These are phyloP conservation scores for Hydra vulgaris DNA, from an alignment of 30 jellyfish, hydroid and myxozoan species.

Conservation along the genomic window DNA sequence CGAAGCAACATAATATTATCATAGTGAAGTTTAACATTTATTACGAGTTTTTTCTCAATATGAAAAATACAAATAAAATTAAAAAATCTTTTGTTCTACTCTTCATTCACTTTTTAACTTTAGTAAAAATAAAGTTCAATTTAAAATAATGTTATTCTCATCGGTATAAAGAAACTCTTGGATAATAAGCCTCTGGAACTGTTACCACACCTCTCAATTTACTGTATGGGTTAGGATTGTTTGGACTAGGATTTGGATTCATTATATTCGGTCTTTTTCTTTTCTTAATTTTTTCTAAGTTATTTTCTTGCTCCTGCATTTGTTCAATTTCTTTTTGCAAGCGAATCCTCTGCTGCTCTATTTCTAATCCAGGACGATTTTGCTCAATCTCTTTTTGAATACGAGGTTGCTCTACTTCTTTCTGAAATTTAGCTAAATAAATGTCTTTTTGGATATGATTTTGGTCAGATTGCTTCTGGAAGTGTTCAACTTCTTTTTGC, in stretches of 20 bases:
- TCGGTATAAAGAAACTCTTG: neutral
- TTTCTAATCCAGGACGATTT: neutral
- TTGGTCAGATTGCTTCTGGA: slow-evolving; percentile 8
- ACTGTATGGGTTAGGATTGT: slow-evolving; percentile 20
- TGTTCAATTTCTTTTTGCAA: neutral
- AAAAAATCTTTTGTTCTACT: no score
- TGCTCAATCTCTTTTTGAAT: slow-evolving; percentile 1
- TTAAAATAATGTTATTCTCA: no score
- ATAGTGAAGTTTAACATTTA: no score
- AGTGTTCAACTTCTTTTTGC: neutral
- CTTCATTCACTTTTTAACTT: no score
- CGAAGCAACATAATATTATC: no score
- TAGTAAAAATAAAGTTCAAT: no score
- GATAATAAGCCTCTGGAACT: slow-evolving; percentile 24
- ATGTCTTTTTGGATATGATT: slow-evolving; percentile 4
- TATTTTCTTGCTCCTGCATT: slow-evolving; percentile 4
- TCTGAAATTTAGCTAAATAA: neutral
- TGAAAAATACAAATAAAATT: no score
- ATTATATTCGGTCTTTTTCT: slow-evolving; percentile 23
- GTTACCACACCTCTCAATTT: slow-evolving; percentile 22
- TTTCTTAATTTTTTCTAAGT: neutral
- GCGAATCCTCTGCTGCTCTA: neutral
- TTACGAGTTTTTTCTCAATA: no score
- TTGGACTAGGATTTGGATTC: slow-evolving; percentile 33
- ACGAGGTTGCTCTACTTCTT: neutral